Base-by-base conservation (phyloP, 1,140 invertebrate species). In the Drosophila sp. region DNA sequence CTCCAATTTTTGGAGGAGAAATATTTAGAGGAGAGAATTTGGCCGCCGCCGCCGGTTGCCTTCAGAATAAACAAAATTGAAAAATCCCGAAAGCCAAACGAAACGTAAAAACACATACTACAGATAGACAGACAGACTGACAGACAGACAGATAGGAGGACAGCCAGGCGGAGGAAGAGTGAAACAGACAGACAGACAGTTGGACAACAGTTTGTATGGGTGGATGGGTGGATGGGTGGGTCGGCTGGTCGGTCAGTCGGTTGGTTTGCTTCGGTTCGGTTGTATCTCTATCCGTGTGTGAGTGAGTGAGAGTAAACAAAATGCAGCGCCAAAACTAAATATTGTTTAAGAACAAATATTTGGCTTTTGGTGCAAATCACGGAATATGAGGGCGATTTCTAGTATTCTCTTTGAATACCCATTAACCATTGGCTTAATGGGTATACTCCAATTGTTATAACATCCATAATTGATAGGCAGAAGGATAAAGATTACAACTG, bases 271-370 rank as follows among this genome's bases (percentile, higher is more conserved):
- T 44, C 1, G 41, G 41, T 17, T 44, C 29, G 10, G 29, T 29
- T 55, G 50, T 61, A 27, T 17, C 30, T 57, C n/a, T 57, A n/a
- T 38, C 4, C 55, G 25, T 47, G 10, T 76, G 75, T 66, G 89
- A 50, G 44, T 50, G 8, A 50, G 44, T 50, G 44, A 50, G 44
- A 50, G 44, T 50, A 50, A 50, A 87, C 87, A 84, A 89, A 71
- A 78, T 87, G 83, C 80, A 87, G 83, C 79, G 79, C 67, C 80
- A 70, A 83, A 87, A 77, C 84, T 87, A 87, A 89, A 87, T 87
- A 87, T 87, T 87, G 84, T 89, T 87, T 87, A 89, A 87, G 83
- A 83, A 87, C 83, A 87, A 87, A 87, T 87, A 87, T 87, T 87
- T 89, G 65, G 27, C 27, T 86, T 87, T 77, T 83, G 76, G 79